Conservation (phyloP, 2,888 invertebrate species). For the Lycaena phlaeas region DNA sequence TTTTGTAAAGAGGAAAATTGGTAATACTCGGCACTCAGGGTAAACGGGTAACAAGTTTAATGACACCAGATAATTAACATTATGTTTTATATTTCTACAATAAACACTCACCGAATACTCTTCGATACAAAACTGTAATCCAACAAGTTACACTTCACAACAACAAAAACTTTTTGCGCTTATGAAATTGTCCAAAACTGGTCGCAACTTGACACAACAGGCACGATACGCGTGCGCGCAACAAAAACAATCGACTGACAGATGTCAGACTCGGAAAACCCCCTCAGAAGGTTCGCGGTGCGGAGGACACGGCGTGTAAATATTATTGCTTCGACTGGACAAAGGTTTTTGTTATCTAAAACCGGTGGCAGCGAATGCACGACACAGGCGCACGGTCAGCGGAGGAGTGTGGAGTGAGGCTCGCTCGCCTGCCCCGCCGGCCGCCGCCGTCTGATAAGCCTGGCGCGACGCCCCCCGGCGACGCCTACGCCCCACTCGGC, state of each 20-base stretch:
- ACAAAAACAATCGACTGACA: slow-evolving; percentile 58
- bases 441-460: slow-evolving; percentile 71
- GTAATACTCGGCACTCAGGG: slow-evolving; percentile 1
- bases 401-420: slow-evolving; percentile 60
- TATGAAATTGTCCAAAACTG: slow-evolving; percentile 35
- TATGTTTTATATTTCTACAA: neutral
- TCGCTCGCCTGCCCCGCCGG: slow-evolving; percentile 69
- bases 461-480: slow-evolving; percentile 72
- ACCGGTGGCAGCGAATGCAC: slow-evolving; percentile 54
- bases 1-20: too few species aligned
- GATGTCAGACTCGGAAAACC: slow-evolving; percentile 65
- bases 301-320: slow-evolving; percentile 55
- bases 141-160: slow-evolving; percentile 50
- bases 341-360: slow-evolving; percentile 71
- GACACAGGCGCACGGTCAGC: slow-evolving; percentile 58
- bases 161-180: slow-evolving; percentile 28
- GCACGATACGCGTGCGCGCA: slow-evolving; percentile 58
- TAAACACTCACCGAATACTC: slow-evolving; percentile 45
- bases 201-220: slow-evolving; percentile 56
- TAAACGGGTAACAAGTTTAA: slow-evolving; percentile 6
- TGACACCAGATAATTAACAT: slow-evolving; percentile 4
- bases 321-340: slow-evolving; percentile 67
- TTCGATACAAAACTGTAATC: slow-evolving; percentile 46
- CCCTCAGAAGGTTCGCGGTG: slow-evolving; percentile 56
- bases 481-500: slow-evolving; percentile 70